Base-by-base conservation (phyloP, 2,113 vertebrate species). In the Pollimyrus isidori region DNA sequence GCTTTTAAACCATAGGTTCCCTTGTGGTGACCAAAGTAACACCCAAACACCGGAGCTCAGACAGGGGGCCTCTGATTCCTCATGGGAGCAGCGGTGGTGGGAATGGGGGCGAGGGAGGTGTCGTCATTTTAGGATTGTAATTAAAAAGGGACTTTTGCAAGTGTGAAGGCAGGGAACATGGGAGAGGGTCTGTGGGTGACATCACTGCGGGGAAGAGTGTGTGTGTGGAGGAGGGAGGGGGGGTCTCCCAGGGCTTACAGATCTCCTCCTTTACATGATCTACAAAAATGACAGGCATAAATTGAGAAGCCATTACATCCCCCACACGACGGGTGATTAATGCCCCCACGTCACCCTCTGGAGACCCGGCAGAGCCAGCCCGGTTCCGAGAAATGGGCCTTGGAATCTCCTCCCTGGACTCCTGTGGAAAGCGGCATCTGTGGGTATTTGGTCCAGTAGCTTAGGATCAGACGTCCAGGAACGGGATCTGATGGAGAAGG, bases 261-360 rank as follows among this genome's bases (percentile, higher is more conserved):
- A 21, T 49, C 50, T 65, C 42, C 50, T 21, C 45, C 80, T 62
- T 89, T 53, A 48, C 88, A 23, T 48, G 30, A 56, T 39, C 82
- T 62, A 49, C 82, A 17, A 82, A 90, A 88, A 88, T 88, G 87
- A 90, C 89, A 90, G 89, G 52, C 56, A 23, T 86, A 80, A 45
- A 52, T 56, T 88, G 49, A 49, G 21, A 26, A 35, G 42, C 87
- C 58, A 52, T 86, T 90, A 83, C 50, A 76, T 49, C 42, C 42
- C 50, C 73, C 56, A 19, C 15, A 58, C 39, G 87, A 50, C 23
- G 30, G 7, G 56, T 50, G 87, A 90, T 86, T 69, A 86, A 89
- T 86, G 62, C 7, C 80, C 65, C 17, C 82, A 10, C 7, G 82
- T 48, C 82, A 48, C 45, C 19, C 21, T 84, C 21, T n/a, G 0